Evolutionary conservation across 1,140 invertebrate species (phyloP).

Genomic region (Brachionus asplanchnoidis): DNA sequence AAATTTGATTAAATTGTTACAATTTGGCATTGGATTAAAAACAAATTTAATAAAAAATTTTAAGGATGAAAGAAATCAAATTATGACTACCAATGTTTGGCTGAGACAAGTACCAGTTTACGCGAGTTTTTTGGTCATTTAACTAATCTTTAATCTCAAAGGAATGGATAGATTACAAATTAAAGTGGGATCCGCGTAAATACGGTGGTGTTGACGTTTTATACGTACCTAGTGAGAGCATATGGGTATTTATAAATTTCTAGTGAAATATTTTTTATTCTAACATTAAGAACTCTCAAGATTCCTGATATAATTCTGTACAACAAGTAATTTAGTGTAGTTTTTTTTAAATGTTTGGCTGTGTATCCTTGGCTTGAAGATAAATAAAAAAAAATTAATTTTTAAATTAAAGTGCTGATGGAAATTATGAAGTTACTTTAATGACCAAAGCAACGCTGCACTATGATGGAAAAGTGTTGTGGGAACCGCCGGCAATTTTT

Average conservation of each 20-base stretch:
- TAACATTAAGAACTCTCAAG: neutral
- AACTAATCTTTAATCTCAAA: constrained; percentile 63
- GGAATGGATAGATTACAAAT: constrained; percentile 92
- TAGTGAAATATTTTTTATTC: neutral
- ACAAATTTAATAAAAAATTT: constrained; percentile 49
- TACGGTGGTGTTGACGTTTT: constrained; percentile 80
- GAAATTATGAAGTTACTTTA: constrained; percentile 65
- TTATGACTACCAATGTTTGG: constrained; percentile 99
- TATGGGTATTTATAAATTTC: constrained; percentile 70
- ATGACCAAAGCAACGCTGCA: constrained; percentile 95
- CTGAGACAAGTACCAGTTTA: neutral
- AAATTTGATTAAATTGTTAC: no score
- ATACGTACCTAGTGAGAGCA: constrained; percentile 92
- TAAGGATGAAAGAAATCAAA: constrained; percentile 97
- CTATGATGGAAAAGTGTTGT: constrained; percentile 67
- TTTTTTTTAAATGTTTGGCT: neutral
- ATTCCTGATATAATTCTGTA: constrained; percentile 94
- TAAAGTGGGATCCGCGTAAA: constrained; percentile 93
- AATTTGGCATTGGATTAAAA: no score
- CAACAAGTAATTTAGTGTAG: constrained; percentile 75
- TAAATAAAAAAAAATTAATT: neutral
- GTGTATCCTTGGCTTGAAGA: neutral
- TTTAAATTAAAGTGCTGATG: constrained; percentile 47
- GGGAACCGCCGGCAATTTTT: constrained; percentile 98
- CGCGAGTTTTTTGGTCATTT: constrained; percentile 57